Percentiles rank a stretch among this genome's conserved stretches.
These are phyloP conservation scores for Physocephala rufipes DNA, from an alignment of 2,888 invertebrate species.

Conservation along the genomic window DNA sequence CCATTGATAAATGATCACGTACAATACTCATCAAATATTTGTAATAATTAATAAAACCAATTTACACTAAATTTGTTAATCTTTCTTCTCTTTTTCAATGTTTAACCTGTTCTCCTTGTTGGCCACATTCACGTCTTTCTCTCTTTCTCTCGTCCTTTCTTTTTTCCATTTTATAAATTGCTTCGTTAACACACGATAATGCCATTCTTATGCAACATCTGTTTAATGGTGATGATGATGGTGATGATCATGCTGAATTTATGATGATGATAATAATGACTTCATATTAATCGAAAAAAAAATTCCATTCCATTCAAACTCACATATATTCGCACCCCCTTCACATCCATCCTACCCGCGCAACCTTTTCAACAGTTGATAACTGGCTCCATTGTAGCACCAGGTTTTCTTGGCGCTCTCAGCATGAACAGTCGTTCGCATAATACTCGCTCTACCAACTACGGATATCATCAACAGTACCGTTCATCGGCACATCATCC, in stretches of 20 bases:
- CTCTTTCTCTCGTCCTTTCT: neutral
- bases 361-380: too few species aligned
- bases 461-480: slow-evolving; percentile 43
- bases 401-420: slow-evolving; percentile 62
- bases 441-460: slow-evolving; percentile 52
- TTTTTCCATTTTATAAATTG: neutral
- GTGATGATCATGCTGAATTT: neutral
- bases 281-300: neutral
- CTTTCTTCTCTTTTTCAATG: slow-evolving; percentile 6
- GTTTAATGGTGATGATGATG: neutral
- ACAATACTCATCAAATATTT: too few species aligned
- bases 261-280: neutral
- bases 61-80: slow-evolving; percentile 4
- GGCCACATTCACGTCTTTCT: neutral
- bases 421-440: slow-evolving; percentile 62
- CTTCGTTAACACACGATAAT: neutral
- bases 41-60: too few species aligned
- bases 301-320: slow-evolving; percentile 26
- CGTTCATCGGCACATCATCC: slow-evolving; percentile 44
- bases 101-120: neutral
- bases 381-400: slow-evolving; percentile 63
- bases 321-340: slow-evolving; percentile 24
- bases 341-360: slow-evolving; percentile 31
- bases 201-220: too few species aligned
- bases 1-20: too few species aligned